Conservation (phyloP, 2,888 invertebrate species). For the Pardosa pseudoannulata region DNA sequence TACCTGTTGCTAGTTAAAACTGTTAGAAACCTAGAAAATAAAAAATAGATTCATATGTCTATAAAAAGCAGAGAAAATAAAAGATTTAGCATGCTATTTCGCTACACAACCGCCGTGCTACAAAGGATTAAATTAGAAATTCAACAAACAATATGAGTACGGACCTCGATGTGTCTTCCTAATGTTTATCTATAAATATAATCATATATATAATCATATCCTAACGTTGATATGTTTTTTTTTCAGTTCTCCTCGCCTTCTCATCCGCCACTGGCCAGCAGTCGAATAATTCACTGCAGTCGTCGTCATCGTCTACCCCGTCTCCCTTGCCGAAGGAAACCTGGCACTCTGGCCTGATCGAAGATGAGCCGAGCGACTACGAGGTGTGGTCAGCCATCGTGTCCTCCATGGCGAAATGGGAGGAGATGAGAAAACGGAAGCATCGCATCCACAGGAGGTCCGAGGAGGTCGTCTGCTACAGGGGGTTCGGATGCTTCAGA, state of each 20-base stretch:
- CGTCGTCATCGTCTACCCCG: background rate
- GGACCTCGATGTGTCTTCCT: too few species aligned
- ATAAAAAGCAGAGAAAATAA: too few species aligned
- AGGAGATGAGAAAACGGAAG: conserved; percentile 66
- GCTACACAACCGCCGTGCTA: too few species aligned
- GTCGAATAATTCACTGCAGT: background rate
- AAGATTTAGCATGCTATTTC: too few species aligned
- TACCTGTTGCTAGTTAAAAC: too few species aligned
- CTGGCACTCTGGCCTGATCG: background rate
- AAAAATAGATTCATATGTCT: too few species aligned
- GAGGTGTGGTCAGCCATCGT: conserved; percentile 81
- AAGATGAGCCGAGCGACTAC: conserved; percentile 69
- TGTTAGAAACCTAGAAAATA: too few species aligned
- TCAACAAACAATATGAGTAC: too few species aligned
- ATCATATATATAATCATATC: too few species aligned
- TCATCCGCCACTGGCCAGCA: background rate
- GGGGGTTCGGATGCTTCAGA: conserved; percentile 93
- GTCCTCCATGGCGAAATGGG: conserved; percentile 85
- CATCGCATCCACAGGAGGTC: conserved; percentile 82
- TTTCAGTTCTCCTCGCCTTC: conserved; percentile 2
- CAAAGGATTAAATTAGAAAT: too few species aligned
- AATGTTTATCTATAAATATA: too few species aligned
- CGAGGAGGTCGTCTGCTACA: conserved; percentile 89
- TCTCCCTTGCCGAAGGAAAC: background rate
- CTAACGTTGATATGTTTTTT: too few species aligned